Base-by-base conservation (phyloP, 1,140 invertebrate species). In the Cryptotermes secundus region DNA sequence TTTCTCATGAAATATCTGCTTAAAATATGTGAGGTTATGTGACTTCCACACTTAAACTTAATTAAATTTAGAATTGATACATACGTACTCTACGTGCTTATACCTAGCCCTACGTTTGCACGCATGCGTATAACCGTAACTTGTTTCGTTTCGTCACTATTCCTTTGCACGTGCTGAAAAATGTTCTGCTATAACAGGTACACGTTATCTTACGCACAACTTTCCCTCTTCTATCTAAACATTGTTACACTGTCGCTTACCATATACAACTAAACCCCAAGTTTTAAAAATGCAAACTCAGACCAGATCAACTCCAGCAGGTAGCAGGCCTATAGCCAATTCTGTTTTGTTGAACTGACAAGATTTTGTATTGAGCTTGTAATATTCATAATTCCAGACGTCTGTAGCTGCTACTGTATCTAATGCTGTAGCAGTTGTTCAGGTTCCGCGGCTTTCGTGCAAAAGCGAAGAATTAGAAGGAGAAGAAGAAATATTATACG, bases 361-460 rank as follows among this genome's bases (percentile, higher is more conserved):
- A 31, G n/a, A 31, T 31, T 72, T 31, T 72, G 59, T 14, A 9
- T 7, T 26, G 59, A 72, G n/a, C n/a, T 26, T 31, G 59, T 31
- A 72, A 72, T 31, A 72, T 72, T 72, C 59, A n/a, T 72, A 72
- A 72, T 72, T 72, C 59, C 59, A 72, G 59, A 72, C 31, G 26
- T 72, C n/a, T 72, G 59, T 72, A 9, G 59, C 16, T 31, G 59
- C 31, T 72, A 31, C 26, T 72, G 59, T 1, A 9, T 72, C n/a
- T 31, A 16, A 65, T n/a, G 59, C 1, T 72, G 59, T 72, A 72
- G 59, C 59, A 72, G 59, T 72, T 72, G 7, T 72, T 72, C 59
- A n/a, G 59, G 59, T 72, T 72, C n/a, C 26, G n/a, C 59, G 10
- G 31, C 26, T 72, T 72, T 26, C n/a, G n/a, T 72, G 9, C 26